phyloP scores from a whole-genome alignment of 1,140 invertebrate genomes.

The Oppia nitens region DNA sequence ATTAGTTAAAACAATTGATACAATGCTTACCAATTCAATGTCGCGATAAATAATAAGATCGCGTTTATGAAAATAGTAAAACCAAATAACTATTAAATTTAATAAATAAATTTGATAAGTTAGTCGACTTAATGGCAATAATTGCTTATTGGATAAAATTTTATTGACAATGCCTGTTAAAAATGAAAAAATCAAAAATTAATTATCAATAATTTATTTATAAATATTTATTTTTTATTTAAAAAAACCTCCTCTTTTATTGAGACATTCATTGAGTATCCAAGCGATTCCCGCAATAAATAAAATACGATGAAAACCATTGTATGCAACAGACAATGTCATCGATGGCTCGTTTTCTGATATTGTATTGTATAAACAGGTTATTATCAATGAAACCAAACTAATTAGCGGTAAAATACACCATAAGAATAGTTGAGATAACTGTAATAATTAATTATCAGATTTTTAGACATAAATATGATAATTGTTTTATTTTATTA shows the following conservation, averaged over 20 bases:
- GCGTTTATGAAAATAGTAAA: conserved; percentile 10
- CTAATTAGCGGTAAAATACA: conserved; percentile 1
- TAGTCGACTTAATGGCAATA: conserved; percentile 3
- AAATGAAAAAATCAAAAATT: background rate
- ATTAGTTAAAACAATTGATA: background rate
- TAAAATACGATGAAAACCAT: conserved; percentile 1
- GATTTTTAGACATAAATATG: background rate
- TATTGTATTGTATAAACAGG: background rate
- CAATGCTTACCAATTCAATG: conserved; percentile 6
- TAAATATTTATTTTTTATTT: no score
- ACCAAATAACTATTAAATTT: conserved; percentile 12
- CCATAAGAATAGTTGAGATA: conserved; percentile 1
- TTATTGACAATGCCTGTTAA: background rate
- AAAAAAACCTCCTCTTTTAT: conserved; percentile 1
- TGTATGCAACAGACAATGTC: background rate
- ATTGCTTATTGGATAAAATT: background rate
- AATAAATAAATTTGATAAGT: conserved; percentile 11
- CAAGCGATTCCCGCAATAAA: conserved; percentile 7
- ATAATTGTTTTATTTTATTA: background rate
- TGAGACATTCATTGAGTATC: conserved; percentile 4
- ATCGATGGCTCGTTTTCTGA: background rate
- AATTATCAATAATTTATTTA: background rate
- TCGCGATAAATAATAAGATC: background rate
- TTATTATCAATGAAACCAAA: conserved; percentile 1
- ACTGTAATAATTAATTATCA: background rate